Conservation (phyloP, 2,797 vertebrate genomes). For the Telmatherina bonti region DNA sequence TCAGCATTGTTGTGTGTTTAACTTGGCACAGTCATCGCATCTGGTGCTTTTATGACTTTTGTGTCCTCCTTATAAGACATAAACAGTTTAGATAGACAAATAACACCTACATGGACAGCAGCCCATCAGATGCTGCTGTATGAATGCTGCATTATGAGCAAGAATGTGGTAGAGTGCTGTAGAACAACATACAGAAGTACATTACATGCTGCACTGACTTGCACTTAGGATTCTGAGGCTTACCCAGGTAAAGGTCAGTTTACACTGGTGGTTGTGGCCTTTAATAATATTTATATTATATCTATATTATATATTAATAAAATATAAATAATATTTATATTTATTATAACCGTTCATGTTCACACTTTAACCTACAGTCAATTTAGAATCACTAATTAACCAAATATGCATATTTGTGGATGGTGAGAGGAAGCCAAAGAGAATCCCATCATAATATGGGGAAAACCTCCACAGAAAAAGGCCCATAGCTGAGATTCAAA, state of each 20-base stretch:
- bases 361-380: too few relatives aligned
- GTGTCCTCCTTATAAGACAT: too few relatives aligned
- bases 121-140: background rate
- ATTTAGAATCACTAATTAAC: background rate
- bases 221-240: too few relatives aligned
- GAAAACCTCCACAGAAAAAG: background rate
- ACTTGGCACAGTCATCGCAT: too few relatives aligned
- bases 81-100: background rate
- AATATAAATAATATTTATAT: too few relatives aligned
- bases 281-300: too few relatives aligned
- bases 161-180: background rate
- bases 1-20: too few relatives aligned
- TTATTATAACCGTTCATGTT: too few relatives aligned
- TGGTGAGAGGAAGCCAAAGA: background rate
- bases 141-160: background rate
- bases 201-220: background rate
- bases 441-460: background rate
- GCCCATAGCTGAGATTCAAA: background rate
- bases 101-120: background rate
- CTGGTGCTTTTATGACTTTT: too few relatives aligned
- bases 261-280: background rate
- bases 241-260: background rate
- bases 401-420: background rate
- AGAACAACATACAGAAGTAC: background rate
- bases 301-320: too few relatives aligned